A percentile compares a stretch with the other conserved stretches of the same genome.
Evolutionary conservation across 35 echinoderm and acorn worm species (phyloP).

Genomic region (Apostichopus californicus): DNA sequence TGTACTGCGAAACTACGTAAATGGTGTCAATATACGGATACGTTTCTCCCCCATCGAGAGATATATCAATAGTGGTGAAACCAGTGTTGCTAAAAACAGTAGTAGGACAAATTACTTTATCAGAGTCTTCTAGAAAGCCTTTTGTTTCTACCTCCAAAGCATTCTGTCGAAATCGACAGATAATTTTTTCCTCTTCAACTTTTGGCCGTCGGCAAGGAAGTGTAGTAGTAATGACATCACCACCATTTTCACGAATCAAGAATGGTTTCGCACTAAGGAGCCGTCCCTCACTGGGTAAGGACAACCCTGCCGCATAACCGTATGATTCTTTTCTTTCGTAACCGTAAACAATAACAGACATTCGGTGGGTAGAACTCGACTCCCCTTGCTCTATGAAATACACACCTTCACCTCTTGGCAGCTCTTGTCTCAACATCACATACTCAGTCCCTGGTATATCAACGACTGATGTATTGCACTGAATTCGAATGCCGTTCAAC

Average conservation of each 20-base stretch:
- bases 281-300: not conserved
- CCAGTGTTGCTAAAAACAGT: conserved; percentile 51
- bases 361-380: not conserved
- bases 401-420: conserved; percentile 57
- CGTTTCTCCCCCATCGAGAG: conserved; percentile 54
- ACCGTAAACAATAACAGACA: conserved; percentile 80
- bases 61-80: conserved; percentile 29
- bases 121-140: not conserved
- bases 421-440: not conserved
- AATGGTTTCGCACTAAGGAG: conserved; percentile 54
- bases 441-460: conserved; percentile 23
- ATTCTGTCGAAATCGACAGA: conserved; percentile 57
- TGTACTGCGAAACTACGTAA: conserved; percentile 63
- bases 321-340: conserved; percentile 67
- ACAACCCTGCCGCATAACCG: conserved; percentile 14
- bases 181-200: not conserved
- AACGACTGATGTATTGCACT: not conserved
- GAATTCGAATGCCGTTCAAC: conserved; percentile 8
- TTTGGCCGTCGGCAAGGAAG: conserved; percentile 49
- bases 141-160: not conserved
- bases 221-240: conserved; percentile 50
- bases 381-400: conserved; percentile 68
- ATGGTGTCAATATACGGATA: conserved; percentile 59
- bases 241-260: conserved; percentile 60
- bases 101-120: conserved; percentile 53